These are phyloP conservation scores for Capitella teleta DNA, from an alignment of 1,140 invertebrate species.

Conservation along the genomic window DNA sequence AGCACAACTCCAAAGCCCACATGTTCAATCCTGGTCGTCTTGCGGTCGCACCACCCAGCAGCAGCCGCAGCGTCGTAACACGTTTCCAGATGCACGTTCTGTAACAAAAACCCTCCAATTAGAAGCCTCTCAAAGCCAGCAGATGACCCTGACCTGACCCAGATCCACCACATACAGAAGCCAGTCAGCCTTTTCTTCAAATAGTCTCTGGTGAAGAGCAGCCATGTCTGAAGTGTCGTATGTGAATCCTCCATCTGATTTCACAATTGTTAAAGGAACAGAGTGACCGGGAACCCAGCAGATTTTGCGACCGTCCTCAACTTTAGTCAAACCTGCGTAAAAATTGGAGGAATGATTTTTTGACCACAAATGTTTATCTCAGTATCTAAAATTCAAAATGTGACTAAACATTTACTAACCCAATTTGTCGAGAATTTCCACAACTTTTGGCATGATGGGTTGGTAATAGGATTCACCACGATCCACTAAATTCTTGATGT, in stretches of 20 bases:
- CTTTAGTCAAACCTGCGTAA: constrained; percentile 49
- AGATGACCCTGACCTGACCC: constrained; percentile 59
- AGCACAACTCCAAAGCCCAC: constrained; percentile 93
- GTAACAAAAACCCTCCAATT: constrained; percentile 6
- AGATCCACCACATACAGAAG: constrained; percentile 91
- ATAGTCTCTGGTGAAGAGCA: constrained; percentile 71
- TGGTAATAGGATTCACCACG: constrained; percentile 98
- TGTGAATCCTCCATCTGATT: constrained; percentile 96
- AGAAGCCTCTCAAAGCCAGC: not conserved
- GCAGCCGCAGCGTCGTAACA: constrained; percentile 46
- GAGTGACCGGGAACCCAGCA: constrained; percentile 61
- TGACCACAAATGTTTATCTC: no score
- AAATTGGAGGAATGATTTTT: not conserved
- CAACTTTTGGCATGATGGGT: constrained; percentile 70
- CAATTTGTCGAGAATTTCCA: constrained; percentile 64
- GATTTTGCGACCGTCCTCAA: constrained; percentile 85
- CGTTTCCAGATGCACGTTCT: constrained; percentile 68
- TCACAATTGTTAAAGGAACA: constrained; percentile 88
- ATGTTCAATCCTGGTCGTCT: constrained; percentile 61
- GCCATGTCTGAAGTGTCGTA: constrained; percentile 99
- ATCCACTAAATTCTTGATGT: constrained; percentile 55
- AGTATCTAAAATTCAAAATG: no score
- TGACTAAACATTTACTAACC: constrained; percentile 41
- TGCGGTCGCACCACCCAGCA: constrained; percentile 57
- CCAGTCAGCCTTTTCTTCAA: constrained; percentile 77